phyloP scores from a whole-genome alignment of 2,888 invertebrate genomes.

The Apotomis betuletana region DNA sequence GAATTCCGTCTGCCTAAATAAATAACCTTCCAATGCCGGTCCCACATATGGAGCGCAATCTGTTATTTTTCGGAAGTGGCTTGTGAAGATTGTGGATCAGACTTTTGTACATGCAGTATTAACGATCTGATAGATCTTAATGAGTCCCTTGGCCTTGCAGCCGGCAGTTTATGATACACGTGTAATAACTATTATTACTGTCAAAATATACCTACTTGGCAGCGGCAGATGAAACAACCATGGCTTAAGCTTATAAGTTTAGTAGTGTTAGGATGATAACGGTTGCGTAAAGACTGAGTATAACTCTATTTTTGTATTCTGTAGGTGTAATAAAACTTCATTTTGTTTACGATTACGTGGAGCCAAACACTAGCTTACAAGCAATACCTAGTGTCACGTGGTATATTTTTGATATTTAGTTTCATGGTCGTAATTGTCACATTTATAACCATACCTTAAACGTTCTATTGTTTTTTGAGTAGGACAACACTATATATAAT shows the following conservation, averaged over 20 bases:
- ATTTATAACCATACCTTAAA: too few species aligned
- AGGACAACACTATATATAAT: too few species aligned
- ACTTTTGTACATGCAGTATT: neutral
- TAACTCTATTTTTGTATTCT: too few species aligned
- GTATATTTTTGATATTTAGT: too few species aligned
- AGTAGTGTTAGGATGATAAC: too few species aligned
- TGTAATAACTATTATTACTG: neutral
- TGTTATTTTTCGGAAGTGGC: constrained; percentile 43
- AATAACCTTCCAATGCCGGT: constrained; percentile 12
- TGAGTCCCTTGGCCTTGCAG: neutral
- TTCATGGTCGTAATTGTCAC: too few species aligned
- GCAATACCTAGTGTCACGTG: too few species aligned
- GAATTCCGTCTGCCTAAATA: constrained; percentile 33
- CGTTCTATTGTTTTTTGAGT: too few species aligned
- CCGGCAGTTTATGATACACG: neutral
- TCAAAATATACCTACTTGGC: neutral
- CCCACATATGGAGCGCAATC: constrained; percentile 25
- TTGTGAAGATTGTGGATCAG: constrained; percentile 30
- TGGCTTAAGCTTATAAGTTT: too few species aligned
- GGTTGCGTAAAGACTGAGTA: too few species aligned
- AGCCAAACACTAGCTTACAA: neutral
- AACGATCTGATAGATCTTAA: neutral
- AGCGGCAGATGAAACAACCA: neutral
- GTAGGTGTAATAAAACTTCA: neutral
- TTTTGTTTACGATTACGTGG: neutral